phyloP scores from a whole-genome alignment of 1,140 invertebrate species.

The Scaptomyza montana region DNA sequence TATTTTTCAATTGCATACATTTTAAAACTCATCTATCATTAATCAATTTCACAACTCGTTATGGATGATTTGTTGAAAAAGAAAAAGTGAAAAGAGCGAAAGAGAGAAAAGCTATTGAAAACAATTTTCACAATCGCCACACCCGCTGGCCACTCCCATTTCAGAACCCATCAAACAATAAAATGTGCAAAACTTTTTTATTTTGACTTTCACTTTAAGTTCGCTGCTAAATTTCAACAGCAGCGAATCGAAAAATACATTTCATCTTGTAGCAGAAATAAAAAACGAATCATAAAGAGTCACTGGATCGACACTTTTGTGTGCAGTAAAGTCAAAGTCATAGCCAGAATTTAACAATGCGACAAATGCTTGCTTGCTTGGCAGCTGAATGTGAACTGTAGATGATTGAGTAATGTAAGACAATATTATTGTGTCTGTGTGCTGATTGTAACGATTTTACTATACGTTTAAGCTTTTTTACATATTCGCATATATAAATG shows the following conservation, averaged over 20 bases:
- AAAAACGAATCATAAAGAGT: background rate
- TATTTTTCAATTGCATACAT: slow-evolving; percentile 12
- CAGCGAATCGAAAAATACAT: slow-evolving; percentile 7
- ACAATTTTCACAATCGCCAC: slow-evolving; percentile 37
- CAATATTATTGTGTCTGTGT: background rate
- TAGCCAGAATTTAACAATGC: slow-evolving; percentile 34
- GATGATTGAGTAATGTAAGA: slow-evolving; percentile 3
- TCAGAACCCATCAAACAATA: slow-evolving; percentile 42
- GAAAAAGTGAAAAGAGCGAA: slow-evolving; percentile 3
- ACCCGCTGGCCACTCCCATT: slow-evolving; percentile 11
- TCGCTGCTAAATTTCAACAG: slow-evolving; percentile 21
- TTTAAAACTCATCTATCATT: slow-evolving; percentile 39
- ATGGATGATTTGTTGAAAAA: slow-evolving; percentile 44
- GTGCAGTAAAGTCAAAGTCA: slow-evolving; percentile 25
- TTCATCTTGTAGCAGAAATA: slow-evolving; percentile 1
- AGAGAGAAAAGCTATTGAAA: slow-evolving; percentile 34
- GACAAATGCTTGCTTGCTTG: slow-evolving; percentile 5
- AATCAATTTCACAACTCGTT: slow-evolving; percentile 50
- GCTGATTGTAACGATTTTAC: background rate
- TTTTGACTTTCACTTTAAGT: slow-evolving; percentile 45
- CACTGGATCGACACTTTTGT: slow-evolving; percentile 24
- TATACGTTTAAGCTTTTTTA: no score
- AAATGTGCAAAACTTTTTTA: slow-evolving; percentile 40
- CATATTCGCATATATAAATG: slow-evolving; percentile 3
- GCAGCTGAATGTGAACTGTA: background rate